Evolutionary conservation across 1,140 invertebrate genomes (phyloP).

Genomic region (Uloborus diversus): DNA sequence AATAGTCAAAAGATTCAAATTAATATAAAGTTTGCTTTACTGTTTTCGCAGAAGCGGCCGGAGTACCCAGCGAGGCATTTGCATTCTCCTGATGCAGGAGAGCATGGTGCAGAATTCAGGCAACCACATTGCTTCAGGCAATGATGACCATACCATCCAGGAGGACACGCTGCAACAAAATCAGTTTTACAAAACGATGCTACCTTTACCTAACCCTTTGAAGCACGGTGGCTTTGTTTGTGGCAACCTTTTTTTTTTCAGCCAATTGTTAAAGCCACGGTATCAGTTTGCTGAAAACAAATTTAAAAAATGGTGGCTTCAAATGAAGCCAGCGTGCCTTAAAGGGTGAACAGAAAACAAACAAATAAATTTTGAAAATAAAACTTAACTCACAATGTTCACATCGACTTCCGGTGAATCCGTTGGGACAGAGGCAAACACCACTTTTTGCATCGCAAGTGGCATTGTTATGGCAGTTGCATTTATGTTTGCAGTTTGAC

Average conservation of each 20-base stretch:
- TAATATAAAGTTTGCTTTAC: neutral
- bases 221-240: too few species aligned
- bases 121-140: constrained; percentile 83
- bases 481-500: constrained; percentile 79
- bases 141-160: constrained; percentile 76
- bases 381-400: constrained; percentile 54
- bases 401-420: constrained; percentile 74
- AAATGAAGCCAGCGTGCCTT: too few species aligned
- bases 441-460: constrained; percentile 81
- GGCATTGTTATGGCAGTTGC: constrained; percentile 91
- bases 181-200: too few species aligned
- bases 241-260: too few species aligned
- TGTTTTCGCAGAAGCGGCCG: constrained; percentile 41
- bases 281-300: too few species aligned
- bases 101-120: constrained; percentile 86
- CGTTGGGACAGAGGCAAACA: constrained; percentile 78
- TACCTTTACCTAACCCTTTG: too few species aligned
- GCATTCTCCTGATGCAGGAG: constrained; percentile 81
- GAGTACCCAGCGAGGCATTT: constrained; percentile 58
- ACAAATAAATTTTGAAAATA: too few species aligned
- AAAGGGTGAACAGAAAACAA: too few species aligned
- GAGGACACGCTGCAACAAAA: constrained; percentile 64
- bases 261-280: too few species aligned
- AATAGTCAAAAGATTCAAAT: neutral
- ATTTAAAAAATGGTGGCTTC: too few species aligned